Conservation (phyloP, 1,140 invertebrate genomes). For the Patella vulgata region DNA sequence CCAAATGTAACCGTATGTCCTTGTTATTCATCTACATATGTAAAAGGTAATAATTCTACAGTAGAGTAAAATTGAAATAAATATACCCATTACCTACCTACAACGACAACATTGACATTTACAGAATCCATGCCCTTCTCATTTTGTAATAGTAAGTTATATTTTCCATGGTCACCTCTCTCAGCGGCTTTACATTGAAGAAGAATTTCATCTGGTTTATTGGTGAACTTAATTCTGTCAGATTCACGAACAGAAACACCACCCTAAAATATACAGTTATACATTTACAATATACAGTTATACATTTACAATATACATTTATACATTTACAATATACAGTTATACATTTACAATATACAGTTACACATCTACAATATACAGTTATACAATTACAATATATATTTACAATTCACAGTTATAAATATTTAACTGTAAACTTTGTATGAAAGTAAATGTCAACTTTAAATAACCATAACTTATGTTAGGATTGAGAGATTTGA, state of each 20-base stretch:
- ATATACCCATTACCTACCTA: conserved; percentile 75
- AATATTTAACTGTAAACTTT: neutral
- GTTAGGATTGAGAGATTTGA: too few species aligned
- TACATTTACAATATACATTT: too few species aligned
- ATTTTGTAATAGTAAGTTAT: conserved; percentile 90
- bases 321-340: too few species aligned
- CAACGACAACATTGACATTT: conserved; percentile 84
- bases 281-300: too few species aligned
- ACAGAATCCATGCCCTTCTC: conserved; percentile 85
- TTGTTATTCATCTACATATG: too few species aligned
- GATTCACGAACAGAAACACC: conserved; percentile 67
- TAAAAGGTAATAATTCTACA: too few species aligned
- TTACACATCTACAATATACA: too few species aligned
- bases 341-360: too few species aligned
- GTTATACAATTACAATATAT: neutral
- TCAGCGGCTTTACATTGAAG: conserved; percentile 90
- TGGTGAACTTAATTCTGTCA: conserved; percentile 88
- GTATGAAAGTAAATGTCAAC: too few species aligned
- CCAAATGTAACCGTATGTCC: too few species aligned
- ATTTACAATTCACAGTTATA: neutral
- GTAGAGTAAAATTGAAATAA: too few species aligned
- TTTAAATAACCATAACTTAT: too few species aligned
- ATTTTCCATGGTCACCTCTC: conserved; percentile 89
- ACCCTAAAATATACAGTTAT: conserved; percentile 25
- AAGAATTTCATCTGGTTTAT: conserved; percentile 73